A percentile compares a stretch with the other conserved stretches of the same genome.
Conservation (phyloP, 1,140 invertebrate species). For the Schmidtea mediterranea region DNA sequence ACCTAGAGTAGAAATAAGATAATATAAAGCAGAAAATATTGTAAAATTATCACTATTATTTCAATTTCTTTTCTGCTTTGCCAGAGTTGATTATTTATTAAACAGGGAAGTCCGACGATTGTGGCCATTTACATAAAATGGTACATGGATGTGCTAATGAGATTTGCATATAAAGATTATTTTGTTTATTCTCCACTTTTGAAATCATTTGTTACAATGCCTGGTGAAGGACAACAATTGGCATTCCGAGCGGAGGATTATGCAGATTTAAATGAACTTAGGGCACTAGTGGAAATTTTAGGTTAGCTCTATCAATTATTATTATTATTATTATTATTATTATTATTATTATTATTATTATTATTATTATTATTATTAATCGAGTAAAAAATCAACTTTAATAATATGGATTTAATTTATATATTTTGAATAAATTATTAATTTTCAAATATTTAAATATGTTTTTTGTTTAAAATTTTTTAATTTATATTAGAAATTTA, state of each 20-base stretch:
- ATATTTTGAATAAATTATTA: no score
- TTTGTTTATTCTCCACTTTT: slow-evolving; percentile 86
- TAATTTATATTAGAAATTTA: no score
- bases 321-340: background rate
- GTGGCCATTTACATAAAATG: slow-evolving; percentile 10
- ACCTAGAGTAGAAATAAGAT: no score
- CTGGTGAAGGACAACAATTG: slow-evolving; percentile 43
- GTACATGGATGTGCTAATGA: slow-evolving; percentile 74
- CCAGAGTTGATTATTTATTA: slow-evolving; percentile 3
- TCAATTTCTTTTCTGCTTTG: no score
- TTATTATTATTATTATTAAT: background rate
- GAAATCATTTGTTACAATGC: slow-evolving; percentile 71
- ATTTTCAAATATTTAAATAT: no score
- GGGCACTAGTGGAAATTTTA: slow-evolving; percentile 78
- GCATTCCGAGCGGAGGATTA: slow-evolving; percentile 90
- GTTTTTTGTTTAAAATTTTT: no score
- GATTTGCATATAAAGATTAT: slow-evolving; percentile 67
- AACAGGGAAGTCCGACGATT: slow-evolving; percentile 8
- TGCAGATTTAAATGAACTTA: slow-evolving; percentile 81
- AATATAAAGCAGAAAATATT: no score
- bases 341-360: background rate
- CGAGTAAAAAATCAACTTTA: background rate
- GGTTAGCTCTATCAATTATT: slow-evolving; percentile 29
- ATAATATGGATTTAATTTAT: no score
- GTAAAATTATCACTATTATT: no score